A percentile compares a stretch with the other conserved stretches of the same genome.
phyloP scores from a whole-genome alignment of 1,140 invertebrate genomes.

The Rhagoletis pomonella region DNA sequence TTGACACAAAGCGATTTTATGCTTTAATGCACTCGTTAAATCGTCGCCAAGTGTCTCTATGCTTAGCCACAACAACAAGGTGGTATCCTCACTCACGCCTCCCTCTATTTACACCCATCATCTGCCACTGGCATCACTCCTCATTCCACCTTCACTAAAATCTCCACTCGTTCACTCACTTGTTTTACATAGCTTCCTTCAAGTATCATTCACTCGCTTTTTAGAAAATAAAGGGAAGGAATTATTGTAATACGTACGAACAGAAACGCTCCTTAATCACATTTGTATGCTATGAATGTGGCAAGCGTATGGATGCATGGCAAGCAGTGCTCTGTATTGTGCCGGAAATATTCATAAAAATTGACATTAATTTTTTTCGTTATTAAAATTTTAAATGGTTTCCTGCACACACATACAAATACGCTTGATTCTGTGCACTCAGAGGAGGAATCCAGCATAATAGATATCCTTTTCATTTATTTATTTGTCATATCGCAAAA shows the following conservation, averaged over 20 bases:
- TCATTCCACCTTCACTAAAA: too few species aligned
- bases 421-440: background rate
- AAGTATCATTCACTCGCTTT: slow-evolving; percentile 1
- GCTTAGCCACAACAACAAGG: background rate
- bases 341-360: slow-evolving; percentile 19
- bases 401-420: background rate
- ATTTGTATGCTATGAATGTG: background rate
- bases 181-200: background rate
- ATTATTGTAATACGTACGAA: background rate
- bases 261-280: slow-evolving; percentile 30
- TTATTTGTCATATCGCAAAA: background rate
- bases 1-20: slow-evolving; percentile 49
- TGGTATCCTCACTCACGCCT: background rate
- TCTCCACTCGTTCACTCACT: background rate
- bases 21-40: slow-evolving; percentile 34
- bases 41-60: background rate
- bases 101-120: background rate
- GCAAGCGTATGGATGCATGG: background rate
- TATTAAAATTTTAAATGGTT: slow-evolving; percentile 14
- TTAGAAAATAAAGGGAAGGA: slow-evolving; percentile 7
- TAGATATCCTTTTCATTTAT: background rate
- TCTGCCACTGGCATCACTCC: background rate
- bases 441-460: background rate
- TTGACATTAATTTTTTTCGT: slow-evolving; percentile 32
- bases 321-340: background rate